These are phyloP conservation scores for Prosapia bicincta DNA, from an alignment of 2,888 invertebrate species.

Conservation along the genomic window DNA sequence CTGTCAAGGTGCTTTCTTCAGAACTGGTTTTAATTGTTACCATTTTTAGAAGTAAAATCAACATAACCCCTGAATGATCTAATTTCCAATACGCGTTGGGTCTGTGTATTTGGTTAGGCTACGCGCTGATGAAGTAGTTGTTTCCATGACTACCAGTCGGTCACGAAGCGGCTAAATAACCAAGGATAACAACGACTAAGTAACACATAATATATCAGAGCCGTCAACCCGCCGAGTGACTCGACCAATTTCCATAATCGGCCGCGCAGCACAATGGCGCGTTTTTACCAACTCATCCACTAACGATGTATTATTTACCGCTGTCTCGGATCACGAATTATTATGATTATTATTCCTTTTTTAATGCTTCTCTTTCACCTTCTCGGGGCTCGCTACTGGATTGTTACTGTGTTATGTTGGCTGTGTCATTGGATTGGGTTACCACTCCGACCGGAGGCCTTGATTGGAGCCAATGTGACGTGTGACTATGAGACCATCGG, in stretches of 20 bases:
- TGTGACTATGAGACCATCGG: neutral
- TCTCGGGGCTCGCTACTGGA: constrained; percentile 2
- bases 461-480: neutral
- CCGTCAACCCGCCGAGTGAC: constrained; percentile 8
- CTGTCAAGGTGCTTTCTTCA: neutral
- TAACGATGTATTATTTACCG: constrained; percentile 27
- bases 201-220: neutral
- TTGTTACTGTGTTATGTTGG: constrained; percentile 1
- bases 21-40: neutral
- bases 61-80: neutral
- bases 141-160: constrained; percentile 13
- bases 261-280: constrained; percentile 6
- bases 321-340: constrained; percentile 26
- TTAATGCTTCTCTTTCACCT: neutral
- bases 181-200: constrained; percentile 14
- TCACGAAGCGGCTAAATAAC: constrained; percentile 21
- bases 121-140: constrained; percentile 15
- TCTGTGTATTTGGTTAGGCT: constrained; percentile 4
- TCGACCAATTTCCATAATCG: constrained; percentile 20
- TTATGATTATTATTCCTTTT: constrained; percentile 24
- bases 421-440: neutral
- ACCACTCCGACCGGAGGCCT: neutral
- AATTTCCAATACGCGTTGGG: neutral
- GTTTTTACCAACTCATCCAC: constrained; percentile 13
- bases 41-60: neutral